A percentile compares a stretch with the other conserved stretches of the same genome.
These are phyloP conservation scores for Megaceryle alcyon DNA, from an alignment of 2,797 vertebrate species.

Conservation along the genomic window DNA sequence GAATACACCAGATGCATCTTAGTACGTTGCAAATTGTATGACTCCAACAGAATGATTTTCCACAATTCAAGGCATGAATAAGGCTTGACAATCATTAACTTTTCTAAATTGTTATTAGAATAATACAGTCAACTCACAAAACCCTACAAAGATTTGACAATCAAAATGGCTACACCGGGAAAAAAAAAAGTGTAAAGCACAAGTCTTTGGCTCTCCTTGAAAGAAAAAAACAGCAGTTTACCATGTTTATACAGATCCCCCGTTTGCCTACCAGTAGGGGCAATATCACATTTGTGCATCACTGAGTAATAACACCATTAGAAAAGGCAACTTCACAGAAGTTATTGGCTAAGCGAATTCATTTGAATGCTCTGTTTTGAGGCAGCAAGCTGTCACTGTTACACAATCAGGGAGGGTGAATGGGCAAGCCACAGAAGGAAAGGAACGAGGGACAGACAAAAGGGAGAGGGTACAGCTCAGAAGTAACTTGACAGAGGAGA, in stretches of 20 bases:
- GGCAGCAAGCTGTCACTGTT: slow-evolving; percentile 83
- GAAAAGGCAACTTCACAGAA: slow-evolving; percentile 99
- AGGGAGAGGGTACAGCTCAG: neutral
- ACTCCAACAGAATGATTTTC: slow-evolving; percentile 60
- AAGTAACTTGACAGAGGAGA: neutral
- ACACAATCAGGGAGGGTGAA: slow-evolving; percentile 75
- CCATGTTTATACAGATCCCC: slow-evolving; percentile 76
- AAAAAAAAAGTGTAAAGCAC: slow-evolving; percentile 75
- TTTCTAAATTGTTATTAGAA: slow-evolving; percentile 57
- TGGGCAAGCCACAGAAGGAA: slow-evolving; percentile 57
- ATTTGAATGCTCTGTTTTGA: slow-evolving; percentile 87
- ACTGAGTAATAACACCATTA: slow-evolving; percentile 89
- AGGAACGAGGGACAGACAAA: neutral
- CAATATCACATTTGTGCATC: slow-evolving; percentile 86
- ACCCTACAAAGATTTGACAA: slow-evolving; percentile 67
- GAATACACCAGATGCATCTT: slow-evolving; percentile 40
- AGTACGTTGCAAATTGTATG: slow-evolving; percentile 47
- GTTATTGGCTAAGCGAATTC: slow-evolving; percentile 91
- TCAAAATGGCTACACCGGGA: slow-evolving; percentile 66
- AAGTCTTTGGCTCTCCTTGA: slow-evolving; percentile 85
- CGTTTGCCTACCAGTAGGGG: slow-evolving; percentile 85
- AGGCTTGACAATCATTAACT: slow-evolving; percentile 72
- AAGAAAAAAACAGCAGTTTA: slow-evolving; percentile 77
- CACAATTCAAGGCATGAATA: slow-evolving; percentile 65
- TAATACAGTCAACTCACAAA: slow-evolving; percentile 74